Evolutionary conservation across 2,797 vertebrate species (phyloP).

Genomic region (Arrhamphus sclerolepis): DNA sequence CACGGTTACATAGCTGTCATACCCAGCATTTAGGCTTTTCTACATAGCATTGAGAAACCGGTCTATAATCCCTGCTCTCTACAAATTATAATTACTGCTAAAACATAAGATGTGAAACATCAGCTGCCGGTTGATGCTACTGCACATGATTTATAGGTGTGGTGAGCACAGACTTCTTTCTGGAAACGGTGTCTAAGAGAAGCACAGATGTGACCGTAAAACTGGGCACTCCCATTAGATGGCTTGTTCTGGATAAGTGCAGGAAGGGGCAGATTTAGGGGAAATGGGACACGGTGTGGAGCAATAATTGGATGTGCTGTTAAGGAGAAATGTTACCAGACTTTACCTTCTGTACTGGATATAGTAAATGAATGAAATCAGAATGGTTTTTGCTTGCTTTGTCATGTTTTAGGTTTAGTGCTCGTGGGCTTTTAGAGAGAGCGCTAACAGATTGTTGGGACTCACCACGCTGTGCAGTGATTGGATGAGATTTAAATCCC

Average conservation of each 20-base stretch:
- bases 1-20: conserved; percentile 53
- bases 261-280: conserved; percentile 71
- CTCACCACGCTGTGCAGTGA: conserved; percentile 61
- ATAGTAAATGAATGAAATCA: conserved; percentile 6
- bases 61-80: conserved; percentile 34
- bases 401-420: conserved; percentile 43
- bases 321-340: conserved; percentile 2
- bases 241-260: conserved; percentile 66
- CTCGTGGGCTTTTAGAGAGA: conserved; percentile 30
- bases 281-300: conserved; percentile 41
- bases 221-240: conserved; percentile 35
- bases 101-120: background rate
- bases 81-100: background rate
- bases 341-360: background rate
- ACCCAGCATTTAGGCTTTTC: conserved; percentile 27
- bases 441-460: conserved; percentile 58
- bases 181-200: conserved; percentile 43
- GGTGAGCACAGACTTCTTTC: conserved; percentile 18
- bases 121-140: conserved; percentile 3
- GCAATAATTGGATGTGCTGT: conserved; percentile 35
- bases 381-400: conserved; percentile 11
- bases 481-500: conserved; percentile 70
- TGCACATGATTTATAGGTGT: conserved; percentile 13
- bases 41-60: conserved; percentile 32
- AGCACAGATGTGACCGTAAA: conserved; percentile 38